Base-by-base conservation (phyloP, 2,797 vertebrate species). In the Pampus argenteus region DNA sequence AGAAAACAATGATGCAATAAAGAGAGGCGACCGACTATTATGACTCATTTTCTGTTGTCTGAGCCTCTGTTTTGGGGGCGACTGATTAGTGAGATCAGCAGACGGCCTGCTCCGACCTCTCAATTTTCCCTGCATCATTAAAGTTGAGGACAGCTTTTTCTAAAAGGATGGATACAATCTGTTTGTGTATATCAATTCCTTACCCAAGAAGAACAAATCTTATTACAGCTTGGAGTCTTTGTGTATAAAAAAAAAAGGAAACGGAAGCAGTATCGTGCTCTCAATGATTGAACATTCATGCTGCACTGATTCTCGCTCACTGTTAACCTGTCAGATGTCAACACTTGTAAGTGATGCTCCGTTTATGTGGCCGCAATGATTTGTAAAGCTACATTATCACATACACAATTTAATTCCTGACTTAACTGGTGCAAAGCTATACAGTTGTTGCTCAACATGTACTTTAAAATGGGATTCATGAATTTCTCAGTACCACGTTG, bases 401-500 rank as follows among this genome's bases (percentile, higher is more conserved):
- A 69, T 9, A 50, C 48, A 82, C 62, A 79, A 48, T 76, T 76
- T 63, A 58, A 83, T 78, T 80, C 66, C 31, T 18, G 34, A 55
- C 47, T 81, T 67, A 75, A 74, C 55, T 64, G 64, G 45, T 44
- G 62, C 62, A 47, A 47, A 40, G 76, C 26, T 10, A 18, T 29
- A 47, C 49, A 26, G 20, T 73, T 18, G 26, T 61, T 60, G 71
- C 71, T 54, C 60, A 66, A 54, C 8, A 45, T 73, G 79, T 59
- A 73, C 74, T 86, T 85, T 84, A 73, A 73, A 88, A 85, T 72
- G 61, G 22, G 64, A 86, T 82, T 76, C 55, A 70, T 71, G 52
- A 44, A 64, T 88, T 87, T 89, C 75, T 58, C 31, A 55, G 56
- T 42, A 9, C 2, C 50, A 26, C 47, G 9, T 36, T 29, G 20